Percentiles rank a stretch among this genome's conserved stretches.
phyloP scores from a whole-genome alignment of 2,113 vertebrate species.

The Gila orcuttii region DNA sequence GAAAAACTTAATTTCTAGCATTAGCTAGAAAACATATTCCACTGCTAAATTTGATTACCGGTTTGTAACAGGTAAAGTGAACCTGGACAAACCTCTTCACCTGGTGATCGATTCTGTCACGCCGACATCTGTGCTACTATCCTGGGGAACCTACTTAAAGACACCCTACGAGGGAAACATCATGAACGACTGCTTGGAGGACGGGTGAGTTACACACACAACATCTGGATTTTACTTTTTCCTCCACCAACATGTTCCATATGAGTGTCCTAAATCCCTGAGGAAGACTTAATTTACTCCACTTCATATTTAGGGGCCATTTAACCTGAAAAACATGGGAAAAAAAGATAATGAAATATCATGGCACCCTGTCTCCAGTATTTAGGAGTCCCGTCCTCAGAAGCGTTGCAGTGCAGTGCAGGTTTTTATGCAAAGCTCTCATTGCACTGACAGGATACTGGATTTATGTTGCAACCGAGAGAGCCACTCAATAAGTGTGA shows the following conservation, averaged over 20 bases:
- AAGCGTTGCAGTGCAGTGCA: not conserved
- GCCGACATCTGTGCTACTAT: slow-evolving; percentile 88
- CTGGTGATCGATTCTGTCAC: slow-evolving; percentile 88
- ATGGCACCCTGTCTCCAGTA: not conserved
- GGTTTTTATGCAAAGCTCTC: slow-evolving; percentile 24
- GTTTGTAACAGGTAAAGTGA: slow-evolving; percentile 77
- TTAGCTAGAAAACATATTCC: not conserved
- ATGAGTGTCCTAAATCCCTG: slow-evolving; percentile 7
- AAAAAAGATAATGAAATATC: slow-evolving; percentile 5
- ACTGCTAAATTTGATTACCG: not conserved
- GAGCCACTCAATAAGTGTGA: not conserved
- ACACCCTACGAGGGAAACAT: slow-evolving; percentile 85
- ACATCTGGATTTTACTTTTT: slow-evolving; percentile 45
- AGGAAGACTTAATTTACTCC: slow-evolving; percentile 38
- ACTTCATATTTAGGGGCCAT: slow-evolving; percentile 42
- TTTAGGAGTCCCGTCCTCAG: not conserved
- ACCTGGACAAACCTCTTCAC: slow-evolving; percentile 87
- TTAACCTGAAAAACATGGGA: not conserved
- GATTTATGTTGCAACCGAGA: slow-evolving; percentile 44
- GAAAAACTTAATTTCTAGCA: not conserved
- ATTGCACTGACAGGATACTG: slow-evolving; percentile 21
- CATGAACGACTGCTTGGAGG: slow-evolving; percentile 86
- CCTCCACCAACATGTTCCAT: slow-evolving; percentile 37
- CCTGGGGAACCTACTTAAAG: slow-evolving; percentile 90
- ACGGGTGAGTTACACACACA: slow-evolving; percentile 80